A percentile compares a stretch with the other conserved stretches of the same genome.
These are phyloP conservation scores for Brenthis ino DNA, from an alignment of 2,888 invertebrate genomes.

Conservation along the genomic window DNA sequence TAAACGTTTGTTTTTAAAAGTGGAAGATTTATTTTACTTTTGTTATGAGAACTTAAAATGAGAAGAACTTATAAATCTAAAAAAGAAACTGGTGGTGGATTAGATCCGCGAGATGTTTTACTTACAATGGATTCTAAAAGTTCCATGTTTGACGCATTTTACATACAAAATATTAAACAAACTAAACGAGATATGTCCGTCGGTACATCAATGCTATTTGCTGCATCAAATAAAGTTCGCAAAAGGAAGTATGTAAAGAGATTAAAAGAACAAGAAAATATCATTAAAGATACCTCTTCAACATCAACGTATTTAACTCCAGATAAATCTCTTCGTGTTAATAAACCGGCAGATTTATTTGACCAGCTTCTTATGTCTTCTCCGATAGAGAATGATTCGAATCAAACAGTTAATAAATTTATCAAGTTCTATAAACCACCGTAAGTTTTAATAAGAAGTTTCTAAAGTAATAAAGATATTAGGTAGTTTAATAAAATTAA, in stretches of 20 bases:
- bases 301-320: conserved; percentile 65
- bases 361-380: conserved; percentile 64
- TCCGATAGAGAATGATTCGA: conserved; percentile 25
- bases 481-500: not conserved
- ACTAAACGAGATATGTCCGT: conserved; percentile 68
- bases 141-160: conserved; percentile 71
- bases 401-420: not conserved
- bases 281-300: conserved; percentile 46
- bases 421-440: not conserved
- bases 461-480: too few species aligned
- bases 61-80: conserved; percentile 69
- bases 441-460: not conserved
- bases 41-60: conserved; percentile 47
- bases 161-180: conserved; percentile 74
- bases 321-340: conserved; percentile 71
- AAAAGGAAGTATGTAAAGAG: conserved; percentile 72
- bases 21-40: conserved; percentile 16
- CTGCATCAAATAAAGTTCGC: conserved; percentile 60
- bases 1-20: conserved; percentile 38
- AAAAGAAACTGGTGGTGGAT: conserved; percentile 56
- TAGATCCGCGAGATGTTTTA: conserved; percentile 63
- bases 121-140: conserved; percentile 61
- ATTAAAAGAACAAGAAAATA: conserved; percentile 57
- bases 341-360: conserved; percentile 66
- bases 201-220: conserved; percentile 52